Conservation (phyloP, 2,888 invertebrate genomes). For the Acronicta aceris region DNA sequence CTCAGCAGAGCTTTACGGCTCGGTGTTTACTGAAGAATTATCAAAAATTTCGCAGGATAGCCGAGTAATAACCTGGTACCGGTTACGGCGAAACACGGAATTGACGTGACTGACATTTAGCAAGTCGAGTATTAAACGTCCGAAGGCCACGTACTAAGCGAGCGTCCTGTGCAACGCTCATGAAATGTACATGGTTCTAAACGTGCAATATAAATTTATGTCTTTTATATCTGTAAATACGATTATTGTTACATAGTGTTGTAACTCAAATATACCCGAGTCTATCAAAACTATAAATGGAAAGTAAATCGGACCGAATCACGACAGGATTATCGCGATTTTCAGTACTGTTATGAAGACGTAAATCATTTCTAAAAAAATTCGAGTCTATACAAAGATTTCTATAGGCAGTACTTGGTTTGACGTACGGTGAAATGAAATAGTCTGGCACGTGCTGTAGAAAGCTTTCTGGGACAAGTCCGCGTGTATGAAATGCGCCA, state of each 20-base stretch:
- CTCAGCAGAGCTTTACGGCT: constrained; percentile 48
- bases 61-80: constrained; percentile 72
- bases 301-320: constrained; percentile 15
- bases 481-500: constrained; percentile 12
- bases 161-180: constrained; percentile 53
- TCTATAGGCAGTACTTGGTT: background rate
- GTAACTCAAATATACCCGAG: constrained; percentile 5
- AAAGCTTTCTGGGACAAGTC: constrained; percentile 1
- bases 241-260: constrained; percentile 18
- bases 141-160: constrained; percentile 66
- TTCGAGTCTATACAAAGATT: background rate
- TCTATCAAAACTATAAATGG: constrained; percentile 31
- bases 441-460: background rate
- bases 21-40: constrained; percentile 64
- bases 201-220: constrained; percentile 46
- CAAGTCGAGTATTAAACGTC: constrained; percentile 64
- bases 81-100: constrained; percentile 74
- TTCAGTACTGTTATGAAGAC: no score
- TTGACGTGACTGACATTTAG: constrained; percentile 80
- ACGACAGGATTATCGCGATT: constrained; percentile 4
- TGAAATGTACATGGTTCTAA: constrained; percentile 37
- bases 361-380: no score
- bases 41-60: constrained; percentile 65
- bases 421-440: background rate
- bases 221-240: constrained; percentile 28